These are phyloP conservation scores for Aurelia coerulea DNA, from an alignment of 30 jellyfish, hydroid and myxozoan species.

Conservation along the genomic window DNA sequence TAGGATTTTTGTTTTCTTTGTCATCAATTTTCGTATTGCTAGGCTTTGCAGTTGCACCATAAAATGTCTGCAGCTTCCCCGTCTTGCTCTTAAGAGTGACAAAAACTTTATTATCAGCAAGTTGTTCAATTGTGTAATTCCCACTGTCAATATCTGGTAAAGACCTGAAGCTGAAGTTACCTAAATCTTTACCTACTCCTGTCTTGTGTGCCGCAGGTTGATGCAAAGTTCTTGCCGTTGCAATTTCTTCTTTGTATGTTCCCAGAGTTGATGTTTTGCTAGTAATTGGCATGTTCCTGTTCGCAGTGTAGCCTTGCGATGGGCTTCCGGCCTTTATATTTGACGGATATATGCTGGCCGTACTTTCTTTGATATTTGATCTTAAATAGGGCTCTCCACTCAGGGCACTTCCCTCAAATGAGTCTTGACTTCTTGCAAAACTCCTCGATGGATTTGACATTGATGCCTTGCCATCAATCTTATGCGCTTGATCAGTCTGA, in stretches of 20 bases:
- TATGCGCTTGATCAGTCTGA: neutral
- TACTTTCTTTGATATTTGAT: too few species aligned
- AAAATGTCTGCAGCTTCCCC: constrained; percentile 56
- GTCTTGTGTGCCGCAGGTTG: neutral
- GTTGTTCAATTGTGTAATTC: constrained; percentile 35
- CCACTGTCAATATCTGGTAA: constrained; percentile 56
- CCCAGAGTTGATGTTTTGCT: too few species aligned
- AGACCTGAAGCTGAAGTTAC: constrained; percentile 24
- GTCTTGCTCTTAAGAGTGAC: constrained; percentile 52
- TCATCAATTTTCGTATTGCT: neutral
- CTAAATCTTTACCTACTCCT: neutral
- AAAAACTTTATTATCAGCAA: constrained; percentile 28
- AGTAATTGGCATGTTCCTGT: too few species aligned
- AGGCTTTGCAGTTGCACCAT: constrained; percentile 14
- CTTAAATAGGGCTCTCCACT: too few species aligned
- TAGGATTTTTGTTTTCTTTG: neutral
- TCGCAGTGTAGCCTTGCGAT: too few species aligned
- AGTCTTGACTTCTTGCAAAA: too few species aligned
- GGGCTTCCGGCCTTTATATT: too few species aligned
- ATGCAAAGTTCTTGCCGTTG: constrained; percentile 3
- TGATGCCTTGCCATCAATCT: neutral
- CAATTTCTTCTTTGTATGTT: neutral
- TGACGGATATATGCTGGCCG: too few species aligned
- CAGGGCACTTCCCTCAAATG: too few species aligned
- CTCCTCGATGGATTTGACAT: neutral